phyloP scores from a whole-genome alignment of 2,888 invertebrate genomes.

The Chydorus sphaericus region DNA sequence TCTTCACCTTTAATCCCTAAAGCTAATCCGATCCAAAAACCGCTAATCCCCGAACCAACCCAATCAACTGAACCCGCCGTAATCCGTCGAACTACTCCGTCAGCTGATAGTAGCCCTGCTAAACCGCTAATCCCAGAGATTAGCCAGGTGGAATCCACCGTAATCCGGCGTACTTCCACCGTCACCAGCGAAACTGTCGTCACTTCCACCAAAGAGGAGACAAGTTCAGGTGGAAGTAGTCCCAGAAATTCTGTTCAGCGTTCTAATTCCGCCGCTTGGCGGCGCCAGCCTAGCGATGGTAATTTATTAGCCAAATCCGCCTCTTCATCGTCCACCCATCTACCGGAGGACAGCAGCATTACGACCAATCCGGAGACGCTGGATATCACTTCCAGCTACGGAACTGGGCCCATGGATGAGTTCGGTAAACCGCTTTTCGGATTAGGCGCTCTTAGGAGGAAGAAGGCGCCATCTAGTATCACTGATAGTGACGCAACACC shows the following conservation, averaged over 20 bases:
- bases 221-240: no score
- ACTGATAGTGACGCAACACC: neutral
- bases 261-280: slow-evolving; percentile 14
- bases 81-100: neutral
- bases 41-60: neutral
- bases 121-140: neutral
- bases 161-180: no score
- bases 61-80: neutral
- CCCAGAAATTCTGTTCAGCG: no score
- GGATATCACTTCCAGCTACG: slow-evolving; percentile 59
- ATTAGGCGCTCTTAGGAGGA: slow-evolving; percentile 44
- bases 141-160: neutral
- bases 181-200: slow-evolving; percentile 15
- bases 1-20: no score
- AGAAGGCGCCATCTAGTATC: neutral
- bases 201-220: slow-evolving; percentile 18
- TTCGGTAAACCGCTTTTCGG: slow-evolving; percentile 65
- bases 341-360: slow-evolving; percentile 10
- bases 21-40: neutral
- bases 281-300: slow-evolving; percentile 13
- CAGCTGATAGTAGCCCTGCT: neutral
- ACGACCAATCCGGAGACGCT: slow-evolving; percentile 18
- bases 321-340: slow-evolving; percentile 17
- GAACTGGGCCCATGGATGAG: slow-evolving; percentile 66
- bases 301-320: slow-evolving; percentile 11